These are phyloP conservation scores for Drosophila demipolita DNA, from an alignment of 2,888 invertebrate species.

Conservation along the genomic window DNA sequence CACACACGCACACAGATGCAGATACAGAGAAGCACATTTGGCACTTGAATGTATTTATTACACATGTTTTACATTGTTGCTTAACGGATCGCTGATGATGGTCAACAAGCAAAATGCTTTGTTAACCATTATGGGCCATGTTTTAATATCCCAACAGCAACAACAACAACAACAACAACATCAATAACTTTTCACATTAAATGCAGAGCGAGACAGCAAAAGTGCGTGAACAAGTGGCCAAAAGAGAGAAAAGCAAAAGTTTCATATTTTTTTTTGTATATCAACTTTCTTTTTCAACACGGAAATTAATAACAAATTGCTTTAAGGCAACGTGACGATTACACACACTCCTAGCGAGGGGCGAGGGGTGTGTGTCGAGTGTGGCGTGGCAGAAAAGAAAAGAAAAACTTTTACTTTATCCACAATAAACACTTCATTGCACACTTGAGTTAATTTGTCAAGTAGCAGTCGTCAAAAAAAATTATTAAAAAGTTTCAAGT, in stretches of 20 bases:
- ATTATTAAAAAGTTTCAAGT: conserved; percentile 75
- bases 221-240: conserved; percentile 5
- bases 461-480: conserved; percentile 39
- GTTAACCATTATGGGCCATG: conserved; percentile 80
- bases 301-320: conserved; percentile 82
- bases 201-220: conserved; percentile 26
- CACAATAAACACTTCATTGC: conserved; percentile 81
- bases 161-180: conserved; percentile 37
- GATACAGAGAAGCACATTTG: conserved; percentile 11
- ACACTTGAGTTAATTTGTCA: conserved; percentile 81
- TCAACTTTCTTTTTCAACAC: conserved; percentile 63
- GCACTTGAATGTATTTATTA: conserved; percentile 74
- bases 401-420: conserved; percentile 60
- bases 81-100: conserved; percentile 57
- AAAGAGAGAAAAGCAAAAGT: conserved; percentile 49
- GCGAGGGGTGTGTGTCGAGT: conserved; percentile 6
- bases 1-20: conserved; percentile 1
- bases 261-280: conserved; percentile 37
- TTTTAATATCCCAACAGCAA: conserved; percentile 70
- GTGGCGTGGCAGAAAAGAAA: conserved; percentile 18
- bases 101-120: conserved; percentile 76
- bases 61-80: conserved; percentile 79
- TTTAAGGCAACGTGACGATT: conserved; percentile 71
- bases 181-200: conserved; percentile 79
- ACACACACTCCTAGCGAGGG: conserved; percentile 16